These are phyloP conservation scores for Geotrupes spiniger DNA, from an alignment of 2,888 invertebrate species.

Conservation along the genomic window DNA sequence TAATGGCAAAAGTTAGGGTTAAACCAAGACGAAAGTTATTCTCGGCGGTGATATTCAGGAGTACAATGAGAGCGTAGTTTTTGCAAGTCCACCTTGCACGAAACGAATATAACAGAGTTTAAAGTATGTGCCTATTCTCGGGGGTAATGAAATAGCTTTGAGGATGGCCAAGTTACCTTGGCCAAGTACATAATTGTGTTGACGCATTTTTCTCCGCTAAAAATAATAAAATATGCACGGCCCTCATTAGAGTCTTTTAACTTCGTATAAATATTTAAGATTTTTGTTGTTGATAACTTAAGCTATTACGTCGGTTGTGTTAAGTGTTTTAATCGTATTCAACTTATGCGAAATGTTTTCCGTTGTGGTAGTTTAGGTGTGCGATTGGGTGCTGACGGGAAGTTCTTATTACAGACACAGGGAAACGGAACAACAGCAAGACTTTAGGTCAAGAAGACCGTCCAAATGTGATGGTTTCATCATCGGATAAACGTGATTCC, in stretches of 20 bases:
- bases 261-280: constrained; percentile 9
- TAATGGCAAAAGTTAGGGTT: constrained; percentile 49
- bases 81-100: constrained; percentile 41
- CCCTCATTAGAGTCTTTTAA: background rate
- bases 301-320: no score
- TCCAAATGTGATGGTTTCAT: constrained; percentile 47
- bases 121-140: constrained; percentile 44
- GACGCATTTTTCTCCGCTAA: constrained; percentile 24
- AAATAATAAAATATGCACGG: constrained; percentile 21
- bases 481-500: constrained; percentile 43
- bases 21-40: constrained; percentile 46
- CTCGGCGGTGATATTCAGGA: constrained; percentile 46
- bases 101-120: constrained; percentile 39
- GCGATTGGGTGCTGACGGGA: constrained; percentile 33
- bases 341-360: constrained; percentile 1
- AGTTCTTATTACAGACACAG: constrained; percentile 48
- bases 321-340: no score
- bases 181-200: constrained; percentile 34
- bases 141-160: constrained; percentile 37
- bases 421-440: constrained; percentile 47
- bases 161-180: constrained; percentile 34
- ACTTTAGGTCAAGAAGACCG: constrained; percentile 45
- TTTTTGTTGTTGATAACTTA: constrained; percentile 18
- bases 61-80: constrained; percentile 45
- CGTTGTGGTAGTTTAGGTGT: constrained; percentile 4